Base-by-base conservation (phyloP, 2,797 vertebrate genomes). In the Poecilia gillii region DNA sequence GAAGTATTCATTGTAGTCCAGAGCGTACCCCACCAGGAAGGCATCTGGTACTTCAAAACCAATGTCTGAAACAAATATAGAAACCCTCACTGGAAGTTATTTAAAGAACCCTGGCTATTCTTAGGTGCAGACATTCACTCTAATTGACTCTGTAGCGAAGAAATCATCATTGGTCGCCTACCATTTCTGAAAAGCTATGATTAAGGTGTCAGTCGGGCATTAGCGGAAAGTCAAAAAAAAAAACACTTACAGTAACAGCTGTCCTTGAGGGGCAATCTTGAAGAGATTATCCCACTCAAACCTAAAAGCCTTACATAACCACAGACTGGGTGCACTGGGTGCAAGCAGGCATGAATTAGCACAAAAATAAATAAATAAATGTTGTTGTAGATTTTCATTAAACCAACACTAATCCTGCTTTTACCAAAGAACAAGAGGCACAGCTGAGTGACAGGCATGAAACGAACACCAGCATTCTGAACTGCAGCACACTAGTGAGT, bases 1-100 rank as follows among this genome's bases (percentile, higher is more conserved):
- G 93, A 97, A 97, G 93, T 97, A 96, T 85, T 97, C 96, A 2
- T 97, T 97, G 92, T 97, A 97, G 90, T 97, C 96, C 90, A 97
- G 91, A 78, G 96, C 96, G 16, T 97, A 97, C 55, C 96, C 96
- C 77, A 97, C 96, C 57, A 97, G 92, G 81, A 96, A 97, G 74
- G 93, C 93, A 89, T 97, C 96, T 7, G 96, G 96, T 72, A 97
- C 96, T 92, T 97, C 96, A 88, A 97, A 97, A n/a, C 96, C 96
- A 72, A 96, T 94, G 86, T 96, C 96, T 97, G 86, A 74, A 88
- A 92, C 36, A 87, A 49, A 82, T 23, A 83, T 0, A 85, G 4
- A 85, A 47, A 71, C 8, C 25, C 36, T 33, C 2, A 74, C 14
- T 33, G 28, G 20, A 5, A 86, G 36, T 73, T 31, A 83, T 55